Base-by-base conservation (phyloP, 2,888 invertebrate genomes). In the Conus canariensis region DNA sequence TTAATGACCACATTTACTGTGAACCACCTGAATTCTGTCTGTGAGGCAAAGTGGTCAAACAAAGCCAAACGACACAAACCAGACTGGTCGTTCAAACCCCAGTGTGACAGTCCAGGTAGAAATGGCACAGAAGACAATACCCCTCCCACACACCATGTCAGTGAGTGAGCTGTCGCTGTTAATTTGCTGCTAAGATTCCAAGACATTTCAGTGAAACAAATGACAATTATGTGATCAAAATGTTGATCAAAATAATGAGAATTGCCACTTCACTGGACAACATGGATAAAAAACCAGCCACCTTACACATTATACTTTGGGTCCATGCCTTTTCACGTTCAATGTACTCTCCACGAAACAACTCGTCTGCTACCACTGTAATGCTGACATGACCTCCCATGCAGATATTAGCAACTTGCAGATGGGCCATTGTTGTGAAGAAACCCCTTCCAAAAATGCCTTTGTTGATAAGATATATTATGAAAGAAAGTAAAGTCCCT, bases 1-100 rank as follows among this genome's bases (percentile, higher is more conserved):
- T 83, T 83, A n/a, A 58, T 0, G 4, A 83, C 56, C 22, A 58
- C 58, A 22, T 10, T 19, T 0, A 58, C 82, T 8, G 82, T 83
- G 22, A 83, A 83, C 82, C 82, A 83, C n/a, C 58, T 83, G 58
- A 58, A 58, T 8, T 58, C 7, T 22, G 10, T 12, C 22, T 22
- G 7, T 9, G 16, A 56, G n/a, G 0, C 19, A 19, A 19, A 56
- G 82, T 22, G 58, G 58, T 58, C n/a, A 58, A 22, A 19, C 7
- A 83, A 58, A 58, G 82, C 82, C 58, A 83, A 4, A 19, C 22
- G 82, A 58, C 82, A 83, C 56, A 83, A 58, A 56, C 82, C 82
- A 58, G 82, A 83, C 58, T 30, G 82, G 4, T 10, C 82, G 19
- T 83, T 1, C 0, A 83, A 22, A 7, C 82, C 82, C 58, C 56